A percentile compares a stretch with the other conserved stretches of the same genome.
Conservation (phyloP, 2,888 invertebrate genomes). For the Argynnis bischoffii region DNA sequence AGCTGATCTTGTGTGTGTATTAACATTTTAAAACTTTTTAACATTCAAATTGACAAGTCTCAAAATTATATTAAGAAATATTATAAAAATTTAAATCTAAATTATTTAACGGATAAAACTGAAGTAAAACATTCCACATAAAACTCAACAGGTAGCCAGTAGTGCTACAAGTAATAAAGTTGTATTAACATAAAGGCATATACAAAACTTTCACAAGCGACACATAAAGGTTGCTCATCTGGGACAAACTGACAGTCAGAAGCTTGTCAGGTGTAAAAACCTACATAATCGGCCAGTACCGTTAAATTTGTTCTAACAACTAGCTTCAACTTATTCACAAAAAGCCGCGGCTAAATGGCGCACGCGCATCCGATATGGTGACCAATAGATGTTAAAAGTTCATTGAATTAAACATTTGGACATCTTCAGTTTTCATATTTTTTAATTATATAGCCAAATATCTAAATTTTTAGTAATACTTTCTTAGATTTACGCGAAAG, state of each 20-base stretch:
- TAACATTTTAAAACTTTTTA: too few relatives aligned
- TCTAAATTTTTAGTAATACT: too few relatives aligned
- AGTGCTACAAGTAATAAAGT: constrained; percentile 25
- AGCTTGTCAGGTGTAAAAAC: constrained; percentile 53
- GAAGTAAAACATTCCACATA: neutral
- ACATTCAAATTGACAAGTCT: too few relatives aligned
- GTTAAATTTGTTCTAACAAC: constrained; percentile 73
- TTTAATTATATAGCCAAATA: too few relatives aligned
- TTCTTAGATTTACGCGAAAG: too few relatives aligned
- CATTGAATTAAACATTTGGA: neutral
- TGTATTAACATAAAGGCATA: constrained; percentile 37
- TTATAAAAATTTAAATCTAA: too few relatives aligned
- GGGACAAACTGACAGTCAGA: constrained; percentile 45
- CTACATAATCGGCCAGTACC: constrained; percentile 57
- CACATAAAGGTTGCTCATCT: constrained; percentile 40
- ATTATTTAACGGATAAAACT: too few relatives aligned
- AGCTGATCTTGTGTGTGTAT: too few relatives aligned
- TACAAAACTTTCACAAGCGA: constrained; percentile 40
- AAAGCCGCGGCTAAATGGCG: constrained; percentile 65
- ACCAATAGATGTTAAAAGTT: constrained; percentile 49
- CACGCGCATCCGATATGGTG: constrained; percentile 62
- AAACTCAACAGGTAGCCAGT: constrained; percentile 17
- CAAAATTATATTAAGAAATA: neutral
- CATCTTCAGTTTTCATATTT: neutral
- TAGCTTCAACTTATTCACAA: constrained; percentile 70